Conservation (phyloP, 2,113 vertebrate genomes). For the Urocynchramus pylzowi region DNA sequence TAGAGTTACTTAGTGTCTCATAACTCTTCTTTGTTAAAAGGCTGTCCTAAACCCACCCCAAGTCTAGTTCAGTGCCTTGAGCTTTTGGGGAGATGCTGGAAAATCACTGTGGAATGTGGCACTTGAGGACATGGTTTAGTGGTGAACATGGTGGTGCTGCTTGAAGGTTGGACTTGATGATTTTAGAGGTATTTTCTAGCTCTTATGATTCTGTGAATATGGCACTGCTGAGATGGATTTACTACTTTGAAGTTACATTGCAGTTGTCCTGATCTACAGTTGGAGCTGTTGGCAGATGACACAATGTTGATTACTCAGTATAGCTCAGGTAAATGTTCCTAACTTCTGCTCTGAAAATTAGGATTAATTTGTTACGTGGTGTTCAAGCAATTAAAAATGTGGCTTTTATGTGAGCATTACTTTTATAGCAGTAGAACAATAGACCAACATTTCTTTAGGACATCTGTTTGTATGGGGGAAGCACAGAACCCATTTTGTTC, state of each 20-base stretch:
- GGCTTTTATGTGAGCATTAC: not conserved
- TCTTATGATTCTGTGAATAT: not conserved
- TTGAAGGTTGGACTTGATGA: not conserved
- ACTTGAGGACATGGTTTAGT: not conserved
- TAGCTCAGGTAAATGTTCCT: not conserved
- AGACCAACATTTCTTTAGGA: not conserved
- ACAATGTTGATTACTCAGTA: not conserved
- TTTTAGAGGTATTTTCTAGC: not conserved
- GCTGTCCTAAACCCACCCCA: not conserved
- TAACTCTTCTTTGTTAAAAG: not conserved
- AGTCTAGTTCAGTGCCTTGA: not conserved
- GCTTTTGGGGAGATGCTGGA: not conserved
- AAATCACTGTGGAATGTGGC: not conserved
- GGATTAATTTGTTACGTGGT: not conserved
- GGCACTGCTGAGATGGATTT: not conserved
- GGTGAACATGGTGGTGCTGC: not conserved
- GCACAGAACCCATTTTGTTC: not conserved
- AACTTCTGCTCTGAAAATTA: not conserved
- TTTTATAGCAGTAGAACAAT: fast-evolving
- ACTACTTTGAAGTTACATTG: fast-evolving
- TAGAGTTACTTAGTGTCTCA: not conserved
- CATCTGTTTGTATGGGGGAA: not conserved
- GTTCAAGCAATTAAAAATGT: not conserved
- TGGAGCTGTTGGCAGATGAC: not conserved
- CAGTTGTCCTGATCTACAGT: not conserved